phyloP scores from a whole-genome alignment of 2,888 invertebrate species.

The Lasius platythorax region DNA sequence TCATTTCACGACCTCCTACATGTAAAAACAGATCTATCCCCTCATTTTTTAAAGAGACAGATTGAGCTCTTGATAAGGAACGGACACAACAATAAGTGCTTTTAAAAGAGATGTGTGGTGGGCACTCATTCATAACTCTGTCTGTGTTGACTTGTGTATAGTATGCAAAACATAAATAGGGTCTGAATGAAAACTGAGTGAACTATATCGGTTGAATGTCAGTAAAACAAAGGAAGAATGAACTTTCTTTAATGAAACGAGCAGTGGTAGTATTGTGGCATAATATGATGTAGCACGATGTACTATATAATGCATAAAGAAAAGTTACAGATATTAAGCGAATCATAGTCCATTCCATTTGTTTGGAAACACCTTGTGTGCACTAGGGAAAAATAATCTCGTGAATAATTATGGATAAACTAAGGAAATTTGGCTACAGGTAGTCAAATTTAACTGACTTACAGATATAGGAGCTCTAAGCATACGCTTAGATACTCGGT shows the following conservation, averaged over 20 bases:
- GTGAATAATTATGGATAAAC: slow-evolving; percentile 63
- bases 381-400: slow-evolving; percentile 69
- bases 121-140: slow-evolving; percentile 77
- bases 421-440: slow-evolving; percentile 71
- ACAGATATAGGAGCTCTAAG: slow-evolving; percentile 67
- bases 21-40: slow-evolving; percentile 62
- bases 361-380: slow-evolving; percentile 76
- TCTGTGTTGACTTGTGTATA: slow-evolving; percentile 82
- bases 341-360: slow-evolving; percentile 81
- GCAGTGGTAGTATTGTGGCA: slow-evolving; percentile 79
- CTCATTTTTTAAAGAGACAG: slow-evolving; percentile 47
- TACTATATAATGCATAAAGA: slow-evolving; percentile 79
- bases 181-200: slow-evolving; percentile 54
- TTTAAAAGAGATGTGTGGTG: slow-evolving; percentile 76
- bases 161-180: slow-evolving; percentile 69
- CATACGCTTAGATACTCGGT: slow-evolving; percentile 67
- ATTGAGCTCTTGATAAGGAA: slow-evolving; percentile 58
- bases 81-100: slow-evolving; percentile 65
- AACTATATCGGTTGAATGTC: slow-evolving; percentile 50
- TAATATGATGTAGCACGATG: slow-evolving; percentile 74
- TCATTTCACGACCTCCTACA: slow-evolving; percentile 67
- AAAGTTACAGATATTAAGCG: slow-evolving; percentile 79
- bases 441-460: slow-evolving; percentile 74
- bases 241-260: slow-evolving; percentile 80
- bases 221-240: slow-evolving; percentile 72